Base-by-base conservation (phyloP, 2,888 invertebrate species). In the Drosophila paramelanica region DNA sequence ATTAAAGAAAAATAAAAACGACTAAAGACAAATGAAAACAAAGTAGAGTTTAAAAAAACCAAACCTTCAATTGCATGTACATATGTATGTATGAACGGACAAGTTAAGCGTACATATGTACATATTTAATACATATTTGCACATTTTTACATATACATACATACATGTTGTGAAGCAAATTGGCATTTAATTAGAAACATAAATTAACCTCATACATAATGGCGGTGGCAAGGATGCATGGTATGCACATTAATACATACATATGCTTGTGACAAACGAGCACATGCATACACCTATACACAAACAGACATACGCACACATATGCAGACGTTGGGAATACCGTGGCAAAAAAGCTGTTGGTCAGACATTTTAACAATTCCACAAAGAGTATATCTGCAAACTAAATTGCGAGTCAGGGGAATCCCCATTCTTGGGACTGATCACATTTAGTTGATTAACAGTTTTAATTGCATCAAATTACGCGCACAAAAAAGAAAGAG, bases 241-340 rank as follows among this genome's bases (percentile, higher is more conserved):
- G 47, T 43, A 62, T 20, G 41, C 42, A 55, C 57, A 71, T 60
- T 45, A 55, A 55, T 45, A 52, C 46, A 27, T 31, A 57, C 23
- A 47, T 47, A 36, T 52, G 60, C 27, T 36, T 42, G 47, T 36
- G 41, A 47, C 45, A 49, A 55, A 59, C 67, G 55, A 43, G 49
- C 62, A 57, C 51, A 70, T 56, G 50, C 47, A 66, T 66, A 42
- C 52, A 53, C 27, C 49, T 8, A 51, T 17, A 64, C 27, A 64
- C 42, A 58, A n/a, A 31, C 42, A 50, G 11, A 31, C 39, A 50
- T 43, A 60, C 27, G 38, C 27, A 33, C 43, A 59, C 25, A 51
- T 31, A 41, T 36, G 52, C 55, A 43, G 53, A 31, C 58, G 49
- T 33, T 33, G n/a, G 17, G 8, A 25, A 20, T 8, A 14, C 33